Conservation (phyloP, 2,113 vertebrate species). For the Nettapus auritus region DNA sequence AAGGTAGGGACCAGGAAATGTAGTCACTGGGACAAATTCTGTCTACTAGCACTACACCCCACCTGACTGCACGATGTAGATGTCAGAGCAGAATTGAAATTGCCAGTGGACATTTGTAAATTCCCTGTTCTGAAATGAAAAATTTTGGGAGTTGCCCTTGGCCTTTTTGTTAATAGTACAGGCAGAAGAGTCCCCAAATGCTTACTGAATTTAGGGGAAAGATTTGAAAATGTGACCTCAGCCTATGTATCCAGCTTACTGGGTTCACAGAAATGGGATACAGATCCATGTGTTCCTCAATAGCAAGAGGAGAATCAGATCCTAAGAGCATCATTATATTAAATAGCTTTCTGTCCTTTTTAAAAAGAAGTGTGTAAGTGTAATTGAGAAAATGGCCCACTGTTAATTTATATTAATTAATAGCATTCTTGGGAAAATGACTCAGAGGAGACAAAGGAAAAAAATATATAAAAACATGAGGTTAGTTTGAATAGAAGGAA, state of each 20-base stretch:
- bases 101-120: neutral
- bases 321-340: neutral
- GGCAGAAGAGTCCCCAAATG: neutral
- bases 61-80: neutral
- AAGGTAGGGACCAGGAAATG: neutral
- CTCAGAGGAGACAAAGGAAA: neutral
- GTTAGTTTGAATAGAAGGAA: neutral
- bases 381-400: neutral
- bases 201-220: neutral
- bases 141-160: neutral
- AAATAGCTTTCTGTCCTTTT: neutral
- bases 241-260: neutral
- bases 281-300: neutral
- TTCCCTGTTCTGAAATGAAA: neutral
- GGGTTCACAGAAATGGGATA: neutral
- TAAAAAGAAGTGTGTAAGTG: neutral
- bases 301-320: neutral
- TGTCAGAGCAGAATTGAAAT: neutral
- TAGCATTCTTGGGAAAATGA: neutral
- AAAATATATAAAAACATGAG: neutral
- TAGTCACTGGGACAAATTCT: neutral
- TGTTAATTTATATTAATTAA: neutral
- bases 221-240: neutral
- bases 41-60: accelerated
- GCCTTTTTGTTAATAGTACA: neutral